These are phyloP conservation scores for Festucalex cinctus DNA, from an alignment of 2,113 vertebrate species.

Conservation along the genomic window DNA sequence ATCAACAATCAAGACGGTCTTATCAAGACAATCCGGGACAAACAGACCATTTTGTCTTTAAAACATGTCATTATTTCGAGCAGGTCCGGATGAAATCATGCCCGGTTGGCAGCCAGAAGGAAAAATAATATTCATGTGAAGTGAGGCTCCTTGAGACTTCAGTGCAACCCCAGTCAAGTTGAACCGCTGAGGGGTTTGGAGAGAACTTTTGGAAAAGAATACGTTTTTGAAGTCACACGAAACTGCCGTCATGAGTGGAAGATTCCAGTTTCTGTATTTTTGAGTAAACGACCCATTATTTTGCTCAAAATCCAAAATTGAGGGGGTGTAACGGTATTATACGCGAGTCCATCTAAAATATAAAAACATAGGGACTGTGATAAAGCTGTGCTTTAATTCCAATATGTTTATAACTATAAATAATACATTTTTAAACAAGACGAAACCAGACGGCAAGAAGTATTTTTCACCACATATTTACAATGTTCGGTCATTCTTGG, in stretches of 20 bases:
- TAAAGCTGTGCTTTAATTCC: no score
- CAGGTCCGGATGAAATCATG: constrained; percentile 26
- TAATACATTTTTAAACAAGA: no score
- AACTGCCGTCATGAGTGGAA: neutral
- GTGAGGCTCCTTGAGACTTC: neutral
- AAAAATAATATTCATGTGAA: constrained; percentile 26
- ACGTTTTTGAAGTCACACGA: neutral
- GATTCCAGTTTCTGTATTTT: no score
- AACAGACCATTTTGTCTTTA: neutral
- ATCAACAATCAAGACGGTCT: constrained; percentile 31
- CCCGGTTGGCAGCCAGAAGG: constrained; percentile 22
- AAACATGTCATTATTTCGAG: constrained; percentile 14
- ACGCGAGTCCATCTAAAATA: no score
- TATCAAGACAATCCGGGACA: constrained; percentile 37
- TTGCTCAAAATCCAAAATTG: no score
- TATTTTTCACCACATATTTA: no score
- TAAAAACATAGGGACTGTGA: no score
- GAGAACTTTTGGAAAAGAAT: neutral
- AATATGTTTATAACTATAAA: no score
- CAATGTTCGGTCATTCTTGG: no score
- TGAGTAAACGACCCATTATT: no score
- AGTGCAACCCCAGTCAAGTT: neutral
- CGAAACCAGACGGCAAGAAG: no score
- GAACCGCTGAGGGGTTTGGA: neutral
- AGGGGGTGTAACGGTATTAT: no score